phyloP scores from a whole-genome alignment of 2,113 vertebrate genomes.

The Ceyx cyanopectus region DNA sequence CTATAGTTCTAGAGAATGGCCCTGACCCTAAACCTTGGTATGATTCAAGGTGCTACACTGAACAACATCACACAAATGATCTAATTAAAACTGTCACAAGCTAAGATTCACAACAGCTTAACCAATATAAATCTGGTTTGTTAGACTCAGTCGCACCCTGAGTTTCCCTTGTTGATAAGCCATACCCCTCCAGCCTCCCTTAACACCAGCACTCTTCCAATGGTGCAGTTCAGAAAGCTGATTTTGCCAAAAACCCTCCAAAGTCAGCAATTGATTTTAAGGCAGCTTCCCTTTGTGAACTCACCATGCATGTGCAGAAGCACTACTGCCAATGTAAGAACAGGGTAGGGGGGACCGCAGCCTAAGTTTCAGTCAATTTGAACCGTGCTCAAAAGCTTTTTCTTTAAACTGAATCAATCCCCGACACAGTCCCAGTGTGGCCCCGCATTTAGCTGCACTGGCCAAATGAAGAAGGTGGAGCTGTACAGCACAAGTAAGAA shows the following conservation, averaged over 20 bases:
- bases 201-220: not conserved
- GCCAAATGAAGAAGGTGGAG: not conserved
- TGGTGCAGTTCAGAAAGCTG: not conserved
- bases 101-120: not conserved
- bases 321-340: not conserved
- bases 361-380: not conserved
- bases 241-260: not conserved
- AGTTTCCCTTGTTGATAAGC: not conserved
- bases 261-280: not conserved
- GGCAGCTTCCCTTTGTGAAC: not conserved
- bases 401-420: not conserved
- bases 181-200: not conserved
- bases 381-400: not conserved
- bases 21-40: no score
- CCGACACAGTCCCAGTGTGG: rapidly evolving
- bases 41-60: not conserved
- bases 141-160: not conserved
- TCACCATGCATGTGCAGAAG: not conserved
- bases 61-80: not conserved
- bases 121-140: not conserved
- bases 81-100: not conserved
- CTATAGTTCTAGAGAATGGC: no score
- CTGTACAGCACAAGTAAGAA: not conserved
- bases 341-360: not conserved
- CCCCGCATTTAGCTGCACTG: not conserved